Conservation (phyloP, 2,888 invertebrate species). For the Isoperla grammatica region DNA sequence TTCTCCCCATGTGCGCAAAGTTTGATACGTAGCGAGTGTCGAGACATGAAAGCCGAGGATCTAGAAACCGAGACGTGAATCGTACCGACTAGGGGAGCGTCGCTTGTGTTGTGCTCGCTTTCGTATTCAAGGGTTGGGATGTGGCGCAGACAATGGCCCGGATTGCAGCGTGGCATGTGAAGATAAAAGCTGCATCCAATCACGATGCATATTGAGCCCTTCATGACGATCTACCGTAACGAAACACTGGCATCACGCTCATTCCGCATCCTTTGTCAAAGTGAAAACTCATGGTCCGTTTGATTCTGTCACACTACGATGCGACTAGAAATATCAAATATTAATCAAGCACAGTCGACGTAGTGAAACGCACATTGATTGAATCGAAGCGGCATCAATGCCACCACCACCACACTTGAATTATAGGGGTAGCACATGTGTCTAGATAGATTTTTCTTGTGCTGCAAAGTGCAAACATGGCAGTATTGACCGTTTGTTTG, state of each 20-base stretch:
- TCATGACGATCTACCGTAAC: slow-evolving; percentile 16
- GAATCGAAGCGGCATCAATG: no score
- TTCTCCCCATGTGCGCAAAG: slow-evolving; percentile 11
- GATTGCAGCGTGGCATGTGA: slow-evolving; percentile 20
- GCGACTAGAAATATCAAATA: neutral
- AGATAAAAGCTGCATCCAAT: slow-evolving; percentile 27
- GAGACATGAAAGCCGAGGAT: slow-evolving; percentile 24
- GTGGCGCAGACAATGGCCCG: slow-evolving; percentile 14
- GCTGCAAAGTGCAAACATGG: no score
- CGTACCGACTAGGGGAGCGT: neutral
- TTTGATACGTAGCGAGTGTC: slow-evolving; percentile 15
- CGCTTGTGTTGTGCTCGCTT: slow-evolving; percentile 2
- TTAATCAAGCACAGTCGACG: neutral
- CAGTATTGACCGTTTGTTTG: no score
- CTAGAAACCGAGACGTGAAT: slow-evolving; percentile 9
- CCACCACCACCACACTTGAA: no score
- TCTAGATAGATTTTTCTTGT: no score
- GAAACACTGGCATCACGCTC: slow-evolving; percentile 7
- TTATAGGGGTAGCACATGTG: no score
- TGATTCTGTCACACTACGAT: neutral
- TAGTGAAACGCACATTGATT: no score
- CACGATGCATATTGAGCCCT: slow-evolving; percentile 18
- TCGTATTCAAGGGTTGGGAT: slow-evolving; percentile 12
- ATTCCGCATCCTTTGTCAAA: neutral
- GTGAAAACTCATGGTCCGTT: neutral